phyloP scores from a whole-genome alignment of 2,888 invertebrate species.

The Aleiodes alternator region DNA sequence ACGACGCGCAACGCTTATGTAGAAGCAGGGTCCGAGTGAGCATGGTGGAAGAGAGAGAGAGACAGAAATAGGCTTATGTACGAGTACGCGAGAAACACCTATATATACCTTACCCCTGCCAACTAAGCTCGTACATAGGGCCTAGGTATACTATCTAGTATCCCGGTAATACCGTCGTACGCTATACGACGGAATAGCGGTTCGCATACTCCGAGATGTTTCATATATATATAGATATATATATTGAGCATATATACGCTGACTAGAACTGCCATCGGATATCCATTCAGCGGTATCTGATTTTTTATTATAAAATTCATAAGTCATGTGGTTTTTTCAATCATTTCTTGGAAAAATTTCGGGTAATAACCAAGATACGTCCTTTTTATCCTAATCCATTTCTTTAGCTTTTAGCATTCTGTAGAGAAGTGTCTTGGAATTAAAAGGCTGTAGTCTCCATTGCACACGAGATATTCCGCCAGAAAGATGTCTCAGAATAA shows the following conservation, averaged over 20 bases:
- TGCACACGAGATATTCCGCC: no score
- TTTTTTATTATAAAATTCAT: no score
- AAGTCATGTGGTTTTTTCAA: no score
- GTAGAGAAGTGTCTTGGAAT: no score
- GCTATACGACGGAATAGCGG: slow-evolving; percentile 67
- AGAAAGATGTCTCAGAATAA: no score
- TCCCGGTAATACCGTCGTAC: slow-evolving; percentile 72
- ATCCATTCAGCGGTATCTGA: not conserved
- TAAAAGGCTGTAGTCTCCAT: no score
- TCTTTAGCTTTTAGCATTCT: no score
- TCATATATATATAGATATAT: slow-evolving; percentile 20
- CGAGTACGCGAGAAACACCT: slow-evolving; percentile 47
- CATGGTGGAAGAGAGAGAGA: slow-evolving; percentile 37
- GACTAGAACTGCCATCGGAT: slow-evolving; percentile 29
- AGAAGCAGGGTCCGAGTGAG: slow-evolving; percentile 18
- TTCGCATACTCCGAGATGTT: slow-evolving; percentile 67
- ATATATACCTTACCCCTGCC: slow-evolving; percentile 41
- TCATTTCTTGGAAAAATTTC: no score
- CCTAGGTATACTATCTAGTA: slow-evolving; percentile 64
- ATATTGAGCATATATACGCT: slow-evolving; percentile 4
- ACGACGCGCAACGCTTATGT: slow-evolving; percentile 38
- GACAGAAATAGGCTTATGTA: slow-evolving; percentile 40
- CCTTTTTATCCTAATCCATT: no score
- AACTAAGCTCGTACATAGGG: slow-evolving; percentile 36
- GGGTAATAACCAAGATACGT: no score